A percentile compares a stretch with the other conserved stretches of the same genome.
Evolutionary conservation across 1,140 invertebrate species (phyloP).

Genomic region (Lordiphosa mommai): DNA sequence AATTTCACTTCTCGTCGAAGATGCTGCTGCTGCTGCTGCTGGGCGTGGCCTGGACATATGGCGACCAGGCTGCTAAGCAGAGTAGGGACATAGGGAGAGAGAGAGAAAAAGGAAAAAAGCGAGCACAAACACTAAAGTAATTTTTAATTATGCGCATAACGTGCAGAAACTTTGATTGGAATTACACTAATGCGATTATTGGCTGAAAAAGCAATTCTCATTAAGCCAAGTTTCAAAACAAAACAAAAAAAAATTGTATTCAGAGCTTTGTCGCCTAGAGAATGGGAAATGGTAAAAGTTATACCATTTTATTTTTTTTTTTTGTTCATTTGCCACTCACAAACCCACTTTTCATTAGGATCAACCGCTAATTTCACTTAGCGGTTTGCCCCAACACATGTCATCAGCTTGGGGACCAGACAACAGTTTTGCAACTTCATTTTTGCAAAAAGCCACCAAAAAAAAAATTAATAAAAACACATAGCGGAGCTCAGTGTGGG

Average conservation of each 20-base stretch:
- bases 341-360: conserved; percentile 71
- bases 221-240: not conserved
- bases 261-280: not conserved
- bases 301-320: not conserved
- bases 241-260: not conserved
- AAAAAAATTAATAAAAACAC: not conserved
- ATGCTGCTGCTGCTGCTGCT: conserved; percentile 23
- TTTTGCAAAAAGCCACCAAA: not conserved
- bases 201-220: conserved; percentile 17
- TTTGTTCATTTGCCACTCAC: conserved; percentile 14
- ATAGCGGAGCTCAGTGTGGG: too few relatives aligned
- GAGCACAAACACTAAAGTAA: conserved; percentile 39
- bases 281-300: conserved; percentile 57
- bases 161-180: conserved; percentile 55
- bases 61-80: conserved; percentile 14
- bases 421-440: too few relatives aligned
- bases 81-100: not conserved
- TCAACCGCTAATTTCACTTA: conserved; percentile 76
- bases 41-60: conserved; percentile 34
- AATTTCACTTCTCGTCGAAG: conserved; percentile 76
- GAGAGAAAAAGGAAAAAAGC: conserved; percentile 4
- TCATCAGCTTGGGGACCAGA: conserved; percentile 26
- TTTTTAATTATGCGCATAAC: conserved; percentile 75
- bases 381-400: conserved; percentile 58
- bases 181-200: conserved; percentile 60